Conservation (phyloP, 2,888 invertebrate genomes). For the Synanthedon vespiformis region DNA sequence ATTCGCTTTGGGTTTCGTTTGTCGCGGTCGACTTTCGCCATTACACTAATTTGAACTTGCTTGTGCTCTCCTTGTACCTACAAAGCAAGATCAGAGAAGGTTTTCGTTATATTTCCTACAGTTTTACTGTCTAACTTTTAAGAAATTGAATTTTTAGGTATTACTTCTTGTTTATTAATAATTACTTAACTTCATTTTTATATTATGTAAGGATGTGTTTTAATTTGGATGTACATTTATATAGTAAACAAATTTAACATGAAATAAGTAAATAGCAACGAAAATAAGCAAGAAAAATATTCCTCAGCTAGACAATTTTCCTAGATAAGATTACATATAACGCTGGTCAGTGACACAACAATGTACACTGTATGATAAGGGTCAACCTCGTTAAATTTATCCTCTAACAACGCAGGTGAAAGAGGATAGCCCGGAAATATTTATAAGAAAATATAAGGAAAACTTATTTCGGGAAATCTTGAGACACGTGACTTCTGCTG, state of each 20-base stretch:
- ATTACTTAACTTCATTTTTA: too few species aligned
- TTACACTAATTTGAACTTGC: background rate
- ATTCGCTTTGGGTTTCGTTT: background rate
- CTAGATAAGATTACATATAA: constrained; percentile 26
- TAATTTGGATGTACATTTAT: too few species aligned
- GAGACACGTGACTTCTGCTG: background rate
- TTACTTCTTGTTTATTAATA: too few species aligned
- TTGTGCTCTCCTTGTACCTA: background rate
- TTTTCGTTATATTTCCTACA: too few species aligned
- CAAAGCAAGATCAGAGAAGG: too few species aligned
- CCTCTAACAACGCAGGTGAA: constrained; percentile 14
- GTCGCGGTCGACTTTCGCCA: background rate
- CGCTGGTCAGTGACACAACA: constrained; percentile 23
- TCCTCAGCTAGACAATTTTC: constrained; percentile 20
- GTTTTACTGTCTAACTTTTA: too few species aligned
- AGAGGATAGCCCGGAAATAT: background rate
- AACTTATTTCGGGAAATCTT: background rate
- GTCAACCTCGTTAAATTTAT: constrained; percentile 42
- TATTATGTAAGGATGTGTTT: too few species aligned
- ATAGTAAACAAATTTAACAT: background rate
- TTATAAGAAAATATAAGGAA: background rate
- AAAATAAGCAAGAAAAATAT: constrained; percentile 13
- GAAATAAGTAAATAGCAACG: background rate
- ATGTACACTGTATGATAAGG: constrained; percentile 30
- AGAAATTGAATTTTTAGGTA: too few species aligned